phyloP scores from a whole-genome alignment of 2,113 vertebrate genomes.

The Rhea americana region DNA sequence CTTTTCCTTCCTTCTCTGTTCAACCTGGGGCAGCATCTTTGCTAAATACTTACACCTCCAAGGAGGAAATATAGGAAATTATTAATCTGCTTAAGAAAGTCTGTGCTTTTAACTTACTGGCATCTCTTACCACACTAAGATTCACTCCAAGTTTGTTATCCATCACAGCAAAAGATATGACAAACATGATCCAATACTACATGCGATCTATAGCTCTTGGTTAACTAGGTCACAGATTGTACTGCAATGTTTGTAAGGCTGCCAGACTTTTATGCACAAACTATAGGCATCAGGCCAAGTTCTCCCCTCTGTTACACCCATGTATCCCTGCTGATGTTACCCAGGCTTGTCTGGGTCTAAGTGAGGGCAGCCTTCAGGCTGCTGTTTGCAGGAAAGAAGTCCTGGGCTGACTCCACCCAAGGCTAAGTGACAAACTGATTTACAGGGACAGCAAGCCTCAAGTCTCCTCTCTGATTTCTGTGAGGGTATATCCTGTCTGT shows the following conservation, averaged over 20 bases:
- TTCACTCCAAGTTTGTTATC: neutral
- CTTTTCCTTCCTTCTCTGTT: neutral
- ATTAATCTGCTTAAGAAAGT: constrained; percentile 24
- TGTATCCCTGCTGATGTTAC: neutral
- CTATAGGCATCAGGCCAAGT: neutral
- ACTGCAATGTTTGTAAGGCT: neutral
- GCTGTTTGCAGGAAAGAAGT: neutral
- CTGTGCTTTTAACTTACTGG: constrained; percentile 1
- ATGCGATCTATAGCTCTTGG: neutral
- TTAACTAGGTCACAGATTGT: constrained; percentile 54
- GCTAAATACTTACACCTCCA: neutral
- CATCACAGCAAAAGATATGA: neutral
- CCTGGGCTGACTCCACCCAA: neutral
- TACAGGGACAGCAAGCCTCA: neutral
- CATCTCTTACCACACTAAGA: neutral
- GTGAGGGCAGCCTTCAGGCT: neutral
- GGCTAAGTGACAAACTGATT: neutral
- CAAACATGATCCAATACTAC: neutral
- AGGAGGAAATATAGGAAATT: neutral
- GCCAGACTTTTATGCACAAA: neutral
- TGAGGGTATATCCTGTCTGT: fast-evolving
- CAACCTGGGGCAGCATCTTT: neutral
- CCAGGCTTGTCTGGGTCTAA: fast-evolving
- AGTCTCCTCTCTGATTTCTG: fast-evolving
- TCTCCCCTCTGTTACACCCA: neutral